Percentiles rank a stretch among this genome's conserved stretches.
These are phyloP conservation scores for Drosophila trapezifrons DNA, from an alignment of 1,140 invertebrate species.

Conservation along the genomic window DNA sequence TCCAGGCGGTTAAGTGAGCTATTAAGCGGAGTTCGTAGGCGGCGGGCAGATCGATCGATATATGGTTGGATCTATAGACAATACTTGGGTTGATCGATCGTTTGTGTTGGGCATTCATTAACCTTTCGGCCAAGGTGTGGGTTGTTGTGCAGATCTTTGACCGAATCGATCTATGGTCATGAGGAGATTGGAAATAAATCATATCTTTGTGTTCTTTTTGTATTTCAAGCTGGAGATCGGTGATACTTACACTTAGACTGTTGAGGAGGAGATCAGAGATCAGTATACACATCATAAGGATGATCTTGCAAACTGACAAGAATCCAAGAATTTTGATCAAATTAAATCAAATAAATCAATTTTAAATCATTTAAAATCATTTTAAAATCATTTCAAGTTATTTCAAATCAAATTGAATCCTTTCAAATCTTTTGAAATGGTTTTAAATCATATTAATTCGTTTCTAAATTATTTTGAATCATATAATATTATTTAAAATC, in stretches of 20 bases:
- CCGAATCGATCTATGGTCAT: neutral
- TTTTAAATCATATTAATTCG: no score
- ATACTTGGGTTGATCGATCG: constrained; percentile 18
- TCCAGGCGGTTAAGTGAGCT: constrained; percentile 39
- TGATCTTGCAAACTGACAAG: no score
- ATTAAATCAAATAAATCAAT: no score
- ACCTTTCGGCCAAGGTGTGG: constrained; percentile 21
- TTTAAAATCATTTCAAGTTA: neutral
- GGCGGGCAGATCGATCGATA: constrained; percentile 39
- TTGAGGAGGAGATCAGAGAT: neutral
- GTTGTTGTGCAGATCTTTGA: constrained; percentile 12
- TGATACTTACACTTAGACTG: neutral
- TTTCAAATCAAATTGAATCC: neutral
- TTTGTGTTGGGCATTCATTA: constrained; percentile 7
- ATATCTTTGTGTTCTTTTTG: neutral
- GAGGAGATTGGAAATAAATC: neutral
- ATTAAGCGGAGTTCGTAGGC: constrained; percentile 34
- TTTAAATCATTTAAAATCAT: neutral
- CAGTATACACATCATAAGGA: neutral
- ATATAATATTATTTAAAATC: neutral
- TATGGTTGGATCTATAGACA: neutral
- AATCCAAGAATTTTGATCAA: no score
- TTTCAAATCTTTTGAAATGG: neutral
- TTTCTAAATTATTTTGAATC: no score
- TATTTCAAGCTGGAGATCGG: neutral